Evolutionary conservation across 2,113 vertebrate species (phyloP).

Genomic region (Nyctereutes procyonoides): DNA sequence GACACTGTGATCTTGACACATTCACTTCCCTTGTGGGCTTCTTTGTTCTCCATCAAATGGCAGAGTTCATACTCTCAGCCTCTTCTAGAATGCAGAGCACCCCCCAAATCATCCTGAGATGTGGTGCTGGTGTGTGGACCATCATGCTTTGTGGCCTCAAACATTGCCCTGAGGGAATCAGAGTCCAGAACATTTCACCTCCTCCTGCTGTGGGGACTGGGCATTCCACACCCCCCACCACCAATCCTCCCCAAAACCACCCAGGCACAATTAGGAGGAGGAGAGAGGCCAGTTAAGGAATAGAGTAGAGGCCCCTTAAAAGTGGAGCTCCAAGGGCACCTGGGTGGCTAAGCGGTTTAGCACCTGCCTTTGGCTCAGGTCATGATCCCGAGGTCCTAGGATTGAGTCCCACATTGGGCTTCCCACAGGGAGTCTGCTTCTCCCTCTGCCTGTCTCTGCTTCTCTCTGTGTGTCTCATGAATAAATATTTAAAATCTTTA

Average conservation of each 20-base stretch:
- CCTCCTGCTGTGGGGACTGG: not conserved
- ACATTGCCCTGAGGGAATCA: not conserved
- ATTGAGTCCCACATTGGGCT: too few relatives aligned
- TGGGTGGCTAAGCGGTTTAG: too few relatives aligned
- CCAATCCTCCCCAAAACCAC: not conserved
- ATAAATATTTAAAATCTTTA: too few relatives aligned
- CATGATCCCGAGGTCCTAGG: too few relatives aligned
- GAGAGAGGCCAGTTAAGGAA: not conserved
- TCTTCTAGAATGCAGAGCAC: too few relatives aligned
- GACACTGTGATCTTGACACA: not conserved
- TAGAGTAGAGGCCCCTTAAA: not conserved
- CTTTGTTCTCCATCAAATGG: not conserved
- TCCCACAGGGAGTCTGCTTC: too few relatives aligned
- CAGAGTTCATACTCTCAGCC: not conserved
- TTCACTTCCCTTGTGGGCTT: not conserved
- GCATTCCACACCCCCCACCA: not conserved
- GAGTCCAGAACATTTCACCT: not conserved
- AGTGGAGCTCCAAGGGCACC: not conserved
- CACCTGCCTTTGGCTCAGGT: too few relatives aligned
- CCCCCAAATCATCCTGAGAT: not conserved
- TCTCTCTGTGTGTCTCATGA: too few relatives aligned
- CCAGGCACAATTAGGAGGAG: fast-evolving
- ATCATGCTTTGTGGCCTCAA: too few relatives aligned
- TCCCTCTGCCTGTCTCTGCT: too few relatives aligned
- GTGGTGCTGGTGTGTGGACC: not conserved